A percentile compares a stretch with the other conserved stretches of the same genome.
phyloP scores from a whole-genome alignment of 1,140 invertebrate species.

The Drosophila sproati region DNA sequence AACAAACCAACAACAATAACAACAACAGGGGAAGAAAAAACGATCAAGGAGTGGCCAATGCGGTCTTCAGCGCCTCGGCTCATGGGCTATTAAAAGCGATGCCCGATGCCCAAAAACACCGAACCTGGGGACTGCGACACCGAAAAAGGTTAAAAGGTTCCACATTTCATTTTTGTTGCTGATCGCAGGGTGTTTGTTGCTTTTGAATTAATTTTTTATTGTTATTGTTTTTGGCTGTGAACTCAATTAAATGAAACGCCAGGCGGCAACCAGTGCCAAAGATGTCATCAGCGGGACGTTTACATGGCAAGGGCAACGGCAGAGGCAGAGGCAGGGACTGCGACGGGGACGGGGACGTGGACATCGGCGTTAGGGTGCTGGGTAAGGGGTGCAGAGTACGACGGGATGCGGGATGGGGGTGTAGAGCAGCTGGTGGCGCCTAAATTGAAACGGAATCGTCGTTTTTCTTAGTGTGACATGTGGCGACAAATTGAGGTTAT shows the following conservation, averaged over 20 bases:
- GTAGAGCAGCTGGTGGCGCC: constrained; percentile 66
- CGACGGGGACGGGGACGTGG: too few species aligned
- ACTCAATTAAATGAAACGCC: constrained; percentile 80
- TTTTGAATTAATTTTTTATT: constrained; percentile 81
- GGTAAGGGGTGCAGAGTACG: neutral
- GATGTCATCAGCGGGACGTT: constrained; percentile 62
- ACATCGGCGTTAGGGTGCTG: neutral
- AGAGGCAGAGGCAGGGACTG: neutral
- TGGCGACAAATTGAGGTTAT: constrained; percentile 76
- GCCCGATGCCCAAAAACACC: constrained; percentile 8
- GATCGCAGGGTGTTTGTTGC: constrained; percentile 42
- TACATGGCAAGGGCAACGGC: constrained; percentile 25
- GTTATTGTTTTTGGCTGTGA: constrained; percentile 79
- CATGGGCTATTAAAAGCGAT: constrained; percentile 64
- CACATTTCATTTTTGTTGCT: constrained; percentile 65
- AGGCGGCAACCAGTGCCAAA: constrained; percentile 66
- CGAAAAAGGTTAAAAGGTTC: constrained; percentile 80
- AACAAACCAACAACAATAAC: constrained; percentile 16
- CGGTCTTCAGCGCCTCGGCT: constrained; percentile 38
- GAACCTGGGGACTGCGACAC: constrained; percentile 52
- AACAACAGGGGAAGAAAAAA: constrained; percentile 14
- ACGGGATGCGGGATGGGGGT: neutral
- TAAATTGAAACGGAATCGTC: constrained; percentile 45
- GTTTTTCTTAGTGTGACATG: constrained; percentile 69
- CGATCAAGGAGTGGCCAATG: constrained; percentile 67